Evolutionary conservation across 2,888 invertebrate species (phyloP).

Genomic region (Schizotus pectinicornis): DNA sequence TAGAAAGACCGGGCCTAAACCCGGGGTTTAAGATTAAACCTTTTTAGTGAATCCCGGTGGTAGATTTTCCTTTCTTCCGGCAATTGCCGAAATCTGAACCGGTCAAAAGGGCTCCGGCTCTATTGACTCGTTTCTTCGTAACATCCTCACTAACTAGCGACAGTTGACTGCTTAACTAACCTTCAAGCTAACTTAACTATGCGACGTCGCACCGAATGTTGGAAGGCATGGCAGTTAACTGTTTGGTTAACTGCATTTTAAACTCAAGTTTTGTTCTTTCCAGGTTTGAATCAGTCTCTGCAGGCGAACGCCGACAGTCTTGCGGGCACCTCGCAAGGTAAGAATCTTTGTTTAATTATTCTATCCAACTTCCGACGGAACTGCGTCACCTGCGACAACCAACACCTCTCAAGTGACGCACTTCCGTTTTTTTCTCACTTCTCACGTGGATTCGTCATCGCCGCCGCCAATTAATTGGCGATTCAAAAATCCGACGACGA

Average conservation of each 20-base stretch:
- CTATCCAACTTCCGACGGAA: not conserved
- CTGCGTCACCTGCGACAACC: constrained; percentile 17
- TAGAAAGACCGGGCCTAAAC: no score
- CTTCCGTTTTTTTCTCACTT: constrained; percentile 28
- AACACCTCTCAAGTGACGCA: not conserved
- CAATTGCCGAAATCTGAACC: no score
- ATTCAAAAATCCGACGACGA: not conserved
- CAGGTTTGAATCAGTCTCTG: constrained; percentile 68
- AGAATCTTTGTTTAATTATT: constrained; percentile 53
- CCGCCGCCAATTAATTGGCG: not conserved
- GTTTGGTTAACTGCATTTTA: constrained; percentile 47
- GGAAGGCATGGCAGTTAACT: constrained; percentile 36
- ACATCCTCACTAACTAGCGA: not conserved
- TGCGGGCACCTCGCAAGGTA: constrained; percentile 88
- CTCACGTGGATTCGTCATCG: not conserved
- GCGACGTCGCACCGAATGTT: constrained; percentile 7
- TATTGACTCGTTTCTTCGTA: not conserved
- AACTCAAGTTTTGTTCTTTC: constrained; percentile 51
- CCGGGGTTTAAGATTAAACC: no score
- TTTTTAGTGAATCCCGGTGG: no score
- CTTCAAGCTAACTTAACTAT: not conserved
- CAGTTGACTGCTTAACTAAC: constrained; percentile 29
- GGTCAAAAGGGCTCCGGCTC: no score
- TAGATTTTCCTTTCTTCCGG: no score
- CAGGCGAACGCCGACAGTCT: constrained; percentile 70